A percentile compares a stretch with the other conserved stretches of the same genome.
These are phyloP conservation scores for Nycticorax nycticorax DNA, from an alignment of 2,113 vertebrate species.

Conservation along the genomic window DNA sequence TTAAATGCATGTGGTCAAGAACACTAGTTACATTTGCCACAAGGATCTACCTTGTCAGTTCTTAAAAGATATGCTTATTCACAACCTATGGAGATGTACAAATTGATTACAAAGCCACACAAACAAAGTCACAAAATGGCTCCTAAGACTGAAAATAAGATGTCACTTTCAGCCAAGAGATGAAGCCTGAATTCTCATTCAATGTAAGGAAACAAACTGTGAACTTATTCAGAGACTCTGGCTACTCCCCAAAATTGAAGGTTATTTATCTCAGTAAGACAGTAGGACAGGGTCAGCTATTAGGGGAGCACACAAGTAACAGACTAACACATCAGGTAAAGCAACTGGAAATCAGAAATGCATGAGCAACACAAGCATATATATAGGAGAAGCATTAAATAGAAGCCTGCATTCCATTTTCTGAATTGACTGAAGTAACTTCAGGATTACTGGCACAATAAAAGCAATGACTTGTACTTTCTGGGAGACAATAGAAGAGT, in stretches of 20 bases:
- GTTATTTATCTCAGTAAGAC: not conserved
- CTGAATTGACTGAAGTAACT: not conserved
- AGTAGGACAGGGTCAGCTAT: not conserved
- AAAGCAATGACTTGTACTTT: not conserved
- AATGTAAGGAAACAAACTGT: not conserved
- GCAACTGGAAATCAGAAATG: not conserved
- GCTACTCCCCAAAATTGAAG: not conserved
- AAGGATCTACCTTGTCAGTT: not conserved
- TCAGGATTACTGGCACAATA: not conserved
- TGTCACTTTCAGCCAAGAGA: not conserved
- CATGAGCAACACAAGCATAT: not conserved
- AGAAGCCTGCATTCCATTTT: not conserved
- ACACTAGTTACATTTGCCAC: not conserved
- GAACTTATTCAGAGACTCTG: not conserved
- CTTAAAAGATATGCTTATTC: not conserved
- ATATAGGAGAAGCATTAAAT: not conserved
- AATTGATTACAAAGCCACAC: not conserved
- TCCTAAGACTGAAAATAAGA: not conserved
- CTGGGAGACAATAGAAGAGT: not conserved
- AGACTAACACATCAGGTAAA: not conserved
- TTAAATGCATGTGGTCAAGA: not conserved
- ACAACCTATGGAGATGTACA: not conserved
- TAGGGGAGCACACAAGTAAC: not conserved
- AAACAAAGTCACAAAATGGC: not conserved
- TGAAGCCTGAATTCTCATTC: not conserved